These are phyloP conservation scores for Pheosia tremula DNA, from an alignment of 2,888 invertebrate genomes.

Conservation along the genomic window DNA sequence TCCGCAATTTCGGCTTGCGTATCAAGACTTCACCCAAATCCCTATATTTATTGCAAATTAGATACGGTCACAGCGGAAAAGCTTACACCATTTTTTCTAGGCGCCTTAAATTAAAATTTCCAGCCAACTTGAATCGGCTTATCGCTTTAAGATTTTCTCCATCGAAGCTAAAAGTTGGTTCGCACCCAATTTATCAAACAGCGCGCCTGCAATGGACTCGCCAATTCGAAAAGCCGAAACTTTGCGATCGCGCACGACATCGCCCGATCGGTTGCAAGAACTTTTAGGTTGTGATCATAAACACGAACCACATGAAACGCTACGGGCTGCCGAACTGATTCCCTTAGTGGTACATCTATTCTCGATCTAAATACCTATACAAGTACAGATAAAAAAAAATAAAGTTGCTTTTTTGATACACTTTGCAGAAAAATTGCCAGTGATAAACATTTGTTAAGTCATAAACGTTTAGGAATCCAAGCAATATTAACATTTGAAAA, in stretches of 20 bases:
- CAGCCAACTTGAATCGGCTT: slow-evolving; percentile 29
- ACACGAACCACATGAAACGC: too few species aligned
- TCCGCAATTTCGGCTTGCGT: slow-evolving; percentile 1
- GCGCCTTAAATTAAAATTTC: slow-evolving; percentile 30
- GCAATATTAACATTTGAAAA: too few species aligned
- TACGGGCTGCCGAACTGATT: too few species aligned
- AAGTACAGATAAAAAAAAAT: too few species aligned
- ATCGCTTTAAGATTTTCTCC: slow-evolving; percentile 35
- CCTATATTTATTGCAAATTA: slow-evolving; percentile 8
- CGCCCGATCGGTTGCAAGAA: slow-evolving; percentile 33
- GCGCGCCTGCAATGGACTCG: slow-evolving; percentile 42
- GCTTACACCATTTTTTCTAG: slow-evolving; percentile 19
- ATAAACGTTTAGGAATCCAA: too few species aligned
- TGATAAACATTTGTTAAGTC: too few species aligned
- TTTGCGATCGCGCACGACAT: slow-evolving; percentile 32
- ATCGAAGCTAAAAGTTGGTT: slow-evolving; percentile 34
- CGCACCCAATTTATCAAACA: slow-evolving; percentile 43
- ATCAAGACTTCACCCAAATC: slow-evolving; percentile 3
- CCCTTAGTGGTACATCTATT: too few species aligned
- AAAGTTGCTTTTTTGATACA: too few species aligned
- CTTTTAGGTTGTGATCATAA: slow-evolving; percentile 11
- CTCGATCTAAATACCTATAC: too few species aligned
- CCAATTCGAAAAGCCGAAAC: slow-evolving; percentile 23
- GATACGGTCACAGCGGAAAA: slow-evolving; percentile 11
- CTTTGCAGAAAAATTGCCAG: too few species aligned